Evolutionary conservation across 37 sponge, comb jelly and placozoan genomes (phyloP).

Genomic region (Diacarnus erythraeanus): DNA sequence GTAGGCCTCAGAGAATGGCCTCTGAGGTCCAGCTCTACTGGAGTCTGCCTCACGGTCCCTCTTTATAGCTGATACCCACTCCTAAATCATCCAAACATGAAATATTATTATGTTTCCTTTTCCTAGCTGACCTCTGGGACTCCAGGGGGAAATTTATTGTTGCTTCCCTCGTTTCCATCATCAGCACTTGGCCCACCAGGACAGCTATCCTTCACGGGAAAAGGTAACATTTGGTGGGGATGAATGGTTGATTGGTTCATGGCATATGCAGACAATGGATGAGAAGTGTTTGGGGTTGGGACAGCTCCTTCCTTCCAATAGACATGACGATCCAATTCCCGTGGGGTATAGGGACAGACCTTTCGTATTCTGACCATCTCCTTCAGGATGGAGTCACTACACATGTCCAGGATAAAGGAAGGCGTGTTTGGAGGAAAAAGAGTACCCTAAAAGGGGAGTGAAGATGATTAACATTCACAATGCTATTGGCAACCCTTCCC

Average conservation of each 20-base stretch:
- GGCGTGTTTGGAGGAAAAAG: conserved; percentile 51
- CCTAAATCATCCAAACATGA: conserved; percentile 15
- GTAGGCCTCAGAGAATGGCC: conserved; percentile 62
- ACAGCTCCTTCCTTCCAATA: conserved; percentile 19
- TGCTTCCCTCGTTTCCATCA: background rate
- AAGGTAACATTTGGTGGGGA: background rate
- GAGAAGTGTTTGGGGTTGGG: conserved; percentile 7
- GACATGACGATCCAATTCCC: conserved; percentile 26
- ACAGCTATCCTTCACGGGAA: background rate
- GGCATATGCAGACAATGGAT: background rate
- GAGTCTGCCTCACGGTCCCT: conserved; percentile 23
- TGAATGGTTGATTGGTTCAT: background rate
- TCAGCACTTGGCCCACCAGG: conserved; percentile 2
- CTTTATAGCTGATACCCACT: conserved; percentile 50
- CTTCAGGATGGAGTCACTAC: conserved; percentile 23
- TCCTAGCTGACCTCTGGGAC: background rate
- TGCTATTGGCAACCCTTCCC: too few species aligned
- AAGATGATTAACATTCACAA: too few species aligned
- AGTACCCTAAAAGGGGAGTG: background rate
- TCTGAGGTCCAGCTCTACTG: background rate
- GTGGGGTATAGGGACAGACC: background rate
- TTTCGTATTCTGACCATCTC: conserved; percentile 9
- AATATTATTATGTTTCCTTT: background rate
- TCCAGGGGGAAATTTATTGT: background rate
- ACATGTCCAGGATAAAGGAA: conserved; percentile 21